These are phyloP conservation scores for Holocentrus rufus DNA, from an alignment of 2,797 vertebrate species.

Conservation along the genomic window DNA sequence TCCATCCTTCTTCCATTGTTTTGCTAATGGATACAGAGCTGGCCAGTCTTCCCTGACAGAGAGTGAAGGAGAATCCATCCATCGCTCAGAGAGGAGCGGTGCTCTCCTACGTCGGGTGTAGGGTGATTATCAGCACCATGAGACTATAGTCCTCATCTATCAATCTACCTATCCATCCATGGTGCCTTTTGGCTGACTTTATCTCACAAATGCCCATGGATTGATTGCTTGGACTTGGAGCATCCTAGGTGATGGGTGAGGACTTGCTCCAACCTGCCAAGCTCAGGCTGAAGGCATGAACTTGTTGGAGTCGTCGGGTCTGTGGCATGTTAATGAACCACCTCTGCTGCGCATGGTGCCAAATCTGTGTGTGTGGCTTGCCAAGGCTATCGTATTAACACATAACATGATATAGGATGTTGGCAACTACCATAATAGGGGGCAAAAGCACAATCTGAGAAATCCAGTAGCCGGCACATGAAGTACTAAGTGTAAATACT, in stretches of 20 bases:
- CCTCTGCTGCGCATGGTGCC: conserved; percentile 37
- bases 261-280: conserved; percentile 64
- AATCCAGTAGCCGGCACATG: conserved; percentile 8
- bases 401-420: conserved; percentile 9
- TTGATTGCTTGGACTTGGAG: conserved; percentile 32
- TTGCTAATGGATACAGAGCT: conserved; percentile 36
- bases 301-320: conserved; percentile 49
- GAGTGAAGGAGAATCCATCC: conserved; percentile 43
- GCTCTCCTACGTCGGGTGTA: neutral
- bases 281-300: conserved; percentile 57
- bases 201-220: conserved; percentile 27
- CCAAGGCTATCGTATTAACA: conserved; percentile 52
- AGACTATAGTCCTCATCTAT: conserved; percentile 35
- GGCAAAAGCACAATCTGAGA: conserved; percentile 31
- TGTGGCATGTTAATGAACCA: conserved; percentile 55
- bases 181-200: conserved; percentile 31
- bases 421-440: conserved; percentile 32
- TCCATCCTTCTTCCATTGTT: conserved; percentile 49
- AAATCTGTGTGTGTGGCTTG: conserved; percentile 18
- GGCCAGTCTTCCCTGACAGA: conserved; percentile 37
- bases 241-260: conserved; percentile 6
- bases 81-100: conserved; percentile 29
- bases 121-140: conserved; percentile 40
- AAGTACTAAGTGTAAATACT: conserved; percentile 12
- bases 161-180: conserved; percentile 40